Base-by-base conservation (phyloP, 2,797 vertebrate species). In the Neoniphon sammara region DNA sequence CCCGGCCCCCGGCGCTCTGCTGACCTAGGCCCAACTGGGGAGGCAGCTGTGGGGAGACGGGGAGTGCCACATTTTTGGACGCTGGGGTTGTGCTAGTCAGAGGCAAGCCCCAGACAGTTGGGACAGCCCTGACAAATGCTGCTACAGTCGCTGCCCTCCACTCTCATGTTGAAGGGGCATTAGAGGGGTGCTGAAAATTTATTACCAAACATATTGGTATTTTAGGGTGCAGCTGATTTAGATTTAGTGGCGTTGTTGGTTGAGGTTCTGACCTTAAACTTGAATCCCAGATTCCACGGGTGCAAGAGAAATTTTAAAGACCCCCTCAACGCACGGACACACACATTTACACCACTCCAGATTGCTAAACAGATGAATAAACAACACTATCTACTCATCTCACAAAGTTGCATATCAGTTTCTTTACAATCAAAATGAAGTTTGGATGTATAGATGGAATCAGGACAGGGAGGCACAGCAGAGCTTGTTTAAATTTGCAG, bases 191-290 rank as follows among this genome's bases (percentile, higher is more conserved):
- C 80, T 91, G 92, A 81, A 90, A 92, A 94, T 94, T 85, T 94
- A 95, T 93, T 91, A 91, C 91, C 85, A 91, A 91, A 94, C 92
- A 88, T 93, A 93, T 92, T 92, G 92, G 93, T 91, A 93, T 94
- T 94, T 94, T 89, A 93, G 91, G 90, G 91, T 64, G 89, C 92
- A 93, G 93, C 93, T 91, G 86, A 93, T 90, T 91, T 88, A 80
- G 90, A 91, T 94, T 93, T 93, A 89, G 85, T 86, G 78, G 50
- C 36, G 66, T 73, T 75, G 64, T 82, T 76, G 62, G 64, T 75
- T 66, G 77, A 80, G 69, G 36, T 62, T 77, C 57, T 73, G 55
- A 83, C 67, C 84, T 90, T 84, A 75, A 85, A 87, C n/a, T 63
- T 75, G 76, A 89, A 87, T 89, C 72, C 70, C 66, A 85, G 68